phyloP scores from a whole-genome alignment of 2,113 vertebrate genomes.

The Lagopus leucura region DNA sequence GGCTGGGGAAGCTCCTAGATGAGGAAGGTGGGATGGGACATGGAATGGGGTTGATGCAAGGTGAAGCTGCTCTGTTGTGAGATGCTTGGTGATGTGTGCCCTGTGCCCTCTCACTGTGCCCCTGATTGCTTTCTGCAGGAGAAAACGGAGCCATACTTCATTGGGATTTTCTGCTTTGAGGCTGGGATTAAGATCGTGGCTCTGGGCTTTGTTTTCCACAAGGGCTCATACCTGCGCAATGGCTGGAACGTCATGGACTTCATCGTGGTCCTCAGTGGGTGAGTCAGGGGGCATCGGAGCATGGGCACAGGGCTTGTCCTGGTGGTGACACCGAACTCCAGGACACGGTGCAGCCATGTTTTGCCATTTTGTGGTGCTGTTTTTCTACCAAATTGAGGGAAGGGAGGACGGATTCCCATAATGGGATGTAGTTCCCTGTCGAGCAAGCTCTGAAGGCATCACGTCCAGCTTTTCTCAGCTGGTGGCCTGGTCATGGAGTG shows the following conservation, averaged over 20 bases:
- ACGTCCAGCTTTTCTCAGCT: background rate
- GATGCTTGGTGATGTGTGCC: background rate
- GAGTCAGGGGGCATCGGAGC: constrained; percentile 52
- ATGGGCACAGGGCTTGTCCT: fast-evolving
- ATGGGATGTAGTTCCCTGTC: fast-evolving
- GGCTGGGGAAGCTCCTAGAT: background rate
- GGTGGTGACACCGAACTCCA: fast-evolving
- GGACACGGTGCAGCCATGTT: fast-evolving
- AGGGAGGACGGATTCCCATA: fast-evolving
- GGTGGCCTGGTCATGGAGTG: background rate
- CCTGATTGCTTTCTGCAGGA: constrained; percentile 79
- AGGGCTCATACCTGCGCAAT: constrained; percentile 96
- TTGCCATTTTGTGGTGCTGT: background rate
- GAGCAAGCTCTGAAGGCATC: background rate
- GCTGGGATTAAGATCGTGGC: constrained; percentile 98
- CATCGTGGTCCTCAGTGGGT: constrained; percentile 98
- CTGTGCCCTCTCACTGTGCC: background rate
- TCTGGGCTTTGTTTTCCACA: constrained; percentile 96
- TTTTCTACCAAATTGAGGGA: fast-evolving
- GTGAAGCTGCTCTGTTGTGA: background rate
- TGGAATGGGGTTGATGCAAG: background rate
- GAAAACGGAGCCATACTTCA: constrained; percentile 98
- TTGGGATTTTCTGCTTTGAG: constrained; percentile 98
- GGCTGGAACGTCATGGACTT: constrained; percentile 99
- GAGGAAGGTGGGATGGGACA: background rate